Base-by-base conservation (phyloP, 2,113 vertebrate genomes). In the Platichthys stellatus region DNA sequence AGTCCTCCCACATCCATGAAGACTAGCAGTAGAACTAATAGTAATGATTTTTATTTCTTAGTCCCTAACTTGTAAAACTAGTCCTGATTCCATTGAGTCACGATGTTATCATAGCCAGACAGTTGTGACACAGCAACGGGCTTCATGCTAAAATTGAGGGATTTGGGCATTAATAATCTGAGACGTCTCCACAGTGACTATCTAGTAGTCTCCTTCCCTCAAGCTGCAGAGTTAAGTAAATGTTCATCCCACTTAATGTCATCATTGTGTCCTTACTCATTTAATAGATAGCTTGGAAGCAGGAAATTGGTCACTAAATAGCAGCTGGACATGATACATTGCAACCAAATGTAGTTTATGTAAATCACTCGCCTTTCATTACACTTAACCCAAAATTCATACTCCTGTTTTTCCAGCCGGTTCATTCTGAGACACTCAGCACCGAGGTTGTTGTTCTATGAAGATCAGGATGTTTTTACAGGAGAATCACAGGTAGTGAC, bases 261-360 rank as follows among this genome's bases (percentile, higher is more conserved):
- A 67, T 78, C 28, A 71, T 69, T 86, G 70, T 69, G 71, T 77
- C 62, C 54, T 43, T 58, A 47, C 59, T 43, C 45, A 63, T 84
- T 76, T 72, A 78, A 74, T 68, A 71, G 49, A 63, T 47, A 23
- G 72, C 81, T 60, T 66, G 64, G 38, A 81, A 75, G 51, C 65
- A 84, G 80, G 71, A 80, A 84, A 81, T 82, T 80, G 76, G 78
- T 86, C 76, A 76, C 69, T 71, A 74, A 85, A 84, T 76, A 80
- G 63, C 21, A 72, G 79, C 26, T 38, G 59, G 69, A 82, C 63
- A 45, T 85, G 82, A 86, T 85, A 62, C 76, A 86, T 79, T 66
- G 69, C 62, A 71, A 63, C 47, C 31, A 78, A 82, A 80, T 78
- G 47, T 35, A 72, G 83, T 76, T 83, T 73, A 82, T 86, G 76